Percentiles rank a stretch among this genome's conserved stretches.
Conservation (phyloP, 2,113 vertebrate species). For the Dasyprocta punctata region DNA sequence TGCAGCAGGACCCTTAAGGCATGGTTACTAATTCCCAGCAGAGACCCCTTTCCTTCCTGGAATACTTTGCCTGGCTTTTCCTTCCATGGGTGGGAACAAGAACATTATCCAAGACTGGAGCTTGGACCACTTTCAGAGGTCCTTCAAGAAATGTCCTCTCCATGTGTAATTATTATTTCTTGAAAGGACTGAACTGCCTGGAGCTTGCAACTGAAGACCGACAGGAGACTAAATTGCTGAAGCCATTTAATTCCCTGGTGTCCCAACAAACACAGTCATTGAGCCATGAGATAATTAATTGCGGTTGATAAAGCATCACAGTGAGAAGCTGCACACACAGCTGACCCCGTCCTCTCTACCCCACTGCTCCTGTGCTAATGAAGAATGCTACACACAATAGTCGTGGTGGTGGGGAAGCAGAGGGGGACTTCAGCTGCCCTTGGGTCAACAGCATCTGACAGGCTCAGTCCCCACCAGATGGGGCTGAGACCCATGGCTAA, state of each 20-base stretch:
- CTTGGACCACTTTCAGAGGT: background rate
- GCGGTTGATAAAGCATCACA: background rate
- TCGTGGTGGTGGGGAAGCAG: accelerated
- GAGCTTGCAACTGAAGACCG: background rate
- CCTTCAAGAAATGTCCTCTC: background rate
- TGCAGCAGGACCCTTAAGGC: too few species aligned
- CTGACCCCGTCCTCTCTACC: background rate
- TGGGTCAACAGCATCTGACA: accelerated
- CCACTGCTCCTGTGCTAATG: accelerated
- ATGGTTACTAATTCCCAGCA: background rate
- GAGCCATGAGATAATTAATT: background rate
- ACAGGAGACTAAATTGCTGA: background rate
- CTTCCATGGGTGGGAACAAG: too few species aligned
- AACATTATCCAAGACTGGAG: background rate
- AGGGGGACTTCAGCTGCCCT: background rate
- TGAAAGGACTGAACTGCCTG: background rate
- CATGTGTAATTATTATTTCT: background rate
- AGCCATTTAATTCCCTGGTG: background rate
- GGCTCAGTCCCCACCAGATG: background rate
- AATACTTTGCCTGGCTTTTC: background rate
- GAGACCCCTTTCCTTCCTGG: background rate
- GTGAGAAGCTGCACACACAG: accelerated
- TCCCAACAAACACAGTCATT: background rate
- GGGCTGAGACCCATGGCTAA: background rate
- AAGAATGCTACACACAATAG: accelerated